Percentiles rank a stretch among this genome's conserved stretches.
These are phyloP conservation scores for Trissolcus brochymenae DNA, from an alignment of 2,888 invertebrate genomes.

Conservation along the genomic window DNA sequence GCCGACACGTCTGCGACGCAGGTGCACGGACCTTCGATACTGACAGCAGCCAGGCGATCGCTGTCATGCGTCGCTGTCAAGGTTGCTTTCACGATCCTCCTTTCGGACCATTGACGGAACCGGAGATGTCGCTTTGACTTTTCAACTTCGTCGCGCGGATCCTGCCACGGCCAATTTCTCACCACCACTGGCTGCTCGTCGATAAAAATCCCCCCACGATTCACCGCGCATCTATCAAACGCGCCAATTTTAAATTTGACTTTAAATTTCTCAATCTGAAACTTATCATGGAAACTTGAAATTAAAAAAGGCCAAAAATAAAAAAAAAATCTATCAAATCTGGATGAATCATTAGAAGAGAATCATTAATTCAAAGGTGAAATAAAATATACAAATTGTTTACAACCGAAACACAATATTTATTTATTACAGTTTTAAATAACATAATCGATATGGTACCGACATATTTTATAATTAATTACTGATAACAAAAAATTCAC, in stretches of 20 bases:
- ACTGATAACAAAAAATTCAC: constrained; percentile 14
- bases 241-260: constrained; percentile 1
- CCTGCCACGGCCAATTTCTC: background rate
- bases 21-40: constrained; percentile 22
- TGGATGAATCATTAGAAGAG: no score
- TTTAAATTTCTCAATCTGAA: background rate
- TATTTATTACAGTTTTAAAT: constrained; percentile 27
- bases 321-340: background rate
- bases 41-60: constrained; percentile 39
- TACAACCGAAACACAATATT: constrained; percentile 38
- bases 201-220: background rate
- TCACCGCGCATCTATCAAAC: background rate
- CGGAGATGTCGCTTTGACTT: background rate
- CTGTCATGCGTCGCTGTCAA: constrained; percentile 25
- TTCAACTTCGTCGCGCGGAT: background rate
- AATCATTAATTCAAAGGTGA: background rate
- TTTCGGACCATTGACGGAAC: constrained; percentile 10
- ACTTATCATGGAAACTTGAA: background rate
- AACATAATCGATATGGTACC: constrained; percentile 5
- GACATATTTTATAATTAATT: constrained; percentile 3
- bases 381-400: constrained; percentile 8
- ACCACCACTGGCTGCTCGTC: constrained; percentile 1
- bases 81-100: background rate
- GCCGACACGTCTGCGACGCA: constrained; percentile 29
- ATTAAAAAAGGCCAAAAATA: background rate